Evolutionary conservation across 2,888 invertebrate genomes (phyloP).

Genomic region (Andrena bucephala): DNA sequence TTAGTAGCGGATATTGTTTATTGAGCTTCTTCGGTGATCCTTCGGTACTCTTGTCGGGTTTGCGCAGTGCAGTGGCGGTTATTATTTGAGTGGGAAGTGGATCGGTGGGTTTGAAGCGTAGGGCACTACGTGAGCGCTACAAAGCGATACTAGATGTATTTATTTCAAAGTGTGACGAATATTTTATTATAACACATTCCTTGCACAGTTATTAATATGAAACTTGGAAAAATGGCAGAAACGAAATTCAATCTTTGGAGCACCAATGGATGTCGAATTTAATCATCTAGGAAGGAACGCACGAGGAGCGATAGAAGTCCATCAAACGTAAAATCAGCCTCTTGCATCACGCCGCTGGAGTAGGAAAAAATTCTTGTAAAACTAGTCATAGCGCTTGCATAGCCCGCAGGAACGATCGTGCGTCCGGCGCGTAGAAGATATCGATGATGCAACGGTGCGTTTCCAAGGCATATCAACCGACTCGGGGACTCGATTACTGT

Average conservation of each 20-base stretch:
- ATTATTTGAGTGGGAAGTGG: too few relatives aligned
- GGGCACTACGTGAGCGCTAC: too few relatives aligned
- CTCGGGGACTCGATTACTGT: constrained; percentile 16
- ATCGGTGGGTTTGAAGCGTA: too few relatives aligned
- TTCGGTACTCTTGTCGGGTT: too few relatives aligned
- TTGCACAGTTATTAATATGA: not conserved
- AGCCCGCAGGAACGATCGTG: constrained; percentile 21
- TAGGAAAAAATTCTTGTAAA: constrained; percentile 41
- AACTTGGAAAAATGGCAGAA: not conserved
- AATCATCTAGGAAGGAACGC: not conserved
- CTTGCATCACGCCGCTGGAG: constrained; percentile 18
- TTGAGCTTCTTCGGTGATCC: too few relatives aligned
- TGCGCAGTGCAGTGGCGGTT: too few relatives aligned
- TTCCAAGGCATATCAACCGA: constrained; percentile 4
- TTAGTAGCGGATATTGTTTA: too few relatives aligned
- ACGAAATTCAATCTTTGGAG: not conserved
- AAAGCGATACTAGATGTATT: too few relatives aligned
- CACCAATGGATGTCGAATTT: not conserved
- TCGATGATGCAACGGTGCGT: constrained; percentile 39
- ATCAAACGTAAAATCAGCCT: constrained; percentile 22
- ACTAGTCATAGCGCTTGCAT: constrained; percentile 28
- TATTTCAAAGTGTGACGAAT: too few relatives aligned
- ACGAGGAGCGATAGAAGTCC: constrained; percentile 4
- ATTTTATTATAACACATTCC: too few relatives aligned
- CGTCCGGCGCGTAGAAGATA: constrained; percentile 24